Conservation (phyloP, 2,113 vertebrate species). For the Cheilinus undulatus region DNA sequence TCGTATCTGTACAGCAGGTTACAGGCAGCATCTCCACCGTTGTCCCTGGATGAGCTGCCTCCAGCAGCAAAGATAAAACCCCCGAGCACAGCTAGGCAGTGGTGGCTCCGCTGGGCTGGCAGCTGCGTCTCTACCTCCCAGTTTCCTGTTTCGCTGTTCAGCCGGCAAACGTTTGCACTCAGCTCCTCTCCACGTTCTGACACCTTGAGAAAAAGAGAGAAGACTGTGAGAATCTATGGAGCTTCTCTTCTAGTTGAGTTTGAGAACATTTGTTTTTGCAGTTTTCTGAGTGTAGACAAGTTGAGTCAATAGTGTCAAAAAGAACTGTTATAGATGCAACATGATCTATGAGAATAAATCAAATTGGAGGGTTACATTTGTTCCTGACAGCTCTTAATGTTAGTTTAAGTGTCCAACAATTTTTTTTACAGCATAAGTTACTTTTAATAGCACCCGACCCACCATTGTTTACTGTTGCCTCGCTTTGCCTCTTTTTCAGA, state of each 20-base stretch:
- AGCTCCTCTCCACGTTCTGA: conserved; percentile 93
- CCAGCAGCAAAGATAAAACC: conserved; percentile 94
- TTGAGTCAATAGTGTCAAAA: too few relatives aligned
- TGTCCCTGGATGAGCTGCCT: conserved; percentile 93
- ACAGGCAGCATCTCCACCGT: conserved; percentile 91
- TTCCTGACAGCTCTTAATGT: too few relatives aligned
- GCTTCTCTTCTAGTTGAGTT: too few relatives aligned
- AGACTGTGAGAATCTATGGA: neutral
- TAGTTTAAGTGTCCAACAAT: too few relatives aligned
- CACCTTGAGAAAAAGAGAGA: conserved; percentile 68
- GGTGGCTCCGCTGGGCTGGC: conserved; percentile 91
- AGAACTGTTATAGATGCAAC: too few relatives aligned
- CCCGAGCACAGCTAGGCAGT: conserved; percentile 91
- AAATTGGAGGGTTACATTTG: too few relatives aligned
- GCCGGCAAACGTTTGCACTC: conserved; percentile 90
- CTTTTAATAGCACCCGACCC: too few relatives aligned
- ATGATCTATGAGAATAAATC: too few relatives aligned
- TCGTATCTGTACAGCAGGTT: conserved; percentile 96
- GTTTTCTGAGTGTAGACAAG: too few relatives aligned
- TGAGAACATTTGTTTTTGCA: neutral
- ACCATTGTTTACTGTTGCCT: too few relatives aligned
- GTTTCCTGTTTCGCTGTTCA: conserved; percentile 81
- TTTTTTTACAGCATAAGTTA: too few relatives aligned
- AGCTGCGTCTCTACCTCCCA: conserved; percentile 92
- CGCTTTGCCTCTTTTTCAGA: too few relatives aligned